A percentile compares a stretch with the other conserved stretches of the same genome.
Evolutionary conservation across 2,888 invertebrate genomes (phyloP).

Genomic region (Leucoma salicis): DNA sequence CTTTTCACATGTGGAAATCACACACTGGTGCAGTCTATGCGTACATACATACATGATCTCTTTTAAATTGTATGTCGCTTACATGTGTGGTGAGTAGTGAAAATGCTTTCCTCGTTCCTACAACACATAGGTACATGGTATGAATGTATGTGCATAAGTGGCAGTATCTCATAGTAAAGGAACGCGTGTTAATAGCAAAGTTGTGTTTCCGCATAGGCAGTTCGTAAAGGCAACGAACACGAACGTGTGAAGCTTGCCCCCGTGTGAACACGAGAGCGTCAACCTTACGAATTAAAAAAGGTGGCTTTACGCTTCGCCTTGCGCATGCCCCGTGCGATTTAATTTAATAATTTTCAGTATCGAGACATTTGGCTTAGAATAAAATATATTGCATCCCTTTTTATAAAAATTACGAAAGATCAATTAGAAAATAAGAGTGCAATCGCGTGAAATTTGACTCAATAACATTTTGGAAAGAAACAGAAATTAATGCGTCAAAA

Average conservation of each 20-base stretch:
- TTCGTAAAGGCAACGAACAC: conserved; percentile 70
- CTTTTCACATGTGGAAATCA: conserved; percentile 61
- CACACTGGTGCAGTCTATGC: conserved; percentile 57
- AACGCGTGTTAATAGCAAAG: conserved; percentile 79
- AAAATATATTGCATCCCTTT: too few relatives aligned
- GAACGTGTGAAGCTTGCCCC: conserved; percentile 63
- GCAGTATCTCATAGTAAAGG: conserved; percentile 77
- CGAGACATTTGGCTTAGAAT: too few relatives aligned
- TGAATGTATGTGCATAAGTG: conserved; percentile 63
- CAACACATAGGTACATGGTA: conserved; percentile 47
- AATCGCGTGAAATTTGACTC: conserved; percentile 3
- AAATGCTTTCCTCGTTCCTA: conserved; percentile 61
- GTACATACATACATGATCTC: conserved; percentile 50
- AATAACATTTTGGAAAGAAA: conserved; percentile 18
- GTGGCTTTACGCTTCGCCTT: conserved; percentile 55
- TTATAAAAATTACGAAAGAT: neutral
- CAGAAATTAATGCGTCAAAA: conserved; percentile 45
- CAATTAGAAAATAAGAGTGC: neutral
- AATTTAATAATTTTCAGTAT: neutral
- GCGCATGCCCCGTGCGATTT: neutral
- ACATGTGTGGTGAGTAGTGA: conserved; percentile 56
- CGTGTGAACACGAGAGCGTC: conserved; percentile 77
- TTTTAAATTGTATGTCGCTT: conserved; percentile 39
- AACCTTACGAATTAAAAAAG: conserved; percentile 80
- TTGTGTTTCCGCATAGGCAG: conserved; percentile 79